Evolutionary conservation across 2,113 vertebrate genomes (phyloP), one percentile per base, ranked within the genome.

Genomic region (Clarias batrachus): DNA sequence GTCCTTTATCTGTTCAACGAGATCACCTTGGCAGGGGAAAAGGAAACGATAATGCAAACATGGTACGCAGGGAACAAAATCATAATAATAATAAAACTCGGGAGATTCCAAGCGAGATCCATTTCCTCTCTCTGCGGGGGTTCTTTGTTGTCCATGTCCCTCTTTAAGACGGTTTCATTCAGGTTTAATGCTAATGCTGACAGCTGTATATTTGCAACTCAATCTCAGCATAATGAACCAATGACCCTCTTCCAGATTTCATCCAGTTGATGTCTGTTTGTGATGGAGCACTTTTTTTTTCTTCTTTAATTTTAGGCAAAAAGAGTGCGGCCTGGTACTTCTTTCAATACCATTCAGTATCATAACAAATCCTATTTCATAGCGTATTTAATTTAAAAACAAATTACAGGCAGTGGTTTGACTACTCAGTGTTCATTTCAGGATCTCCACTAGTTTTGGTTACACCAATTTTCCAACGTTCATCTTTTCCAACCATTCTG

Each of bases 141-240:
- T 73, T 83, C 85, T 80, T 86, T 89, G 62, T 65, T 52, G 41
- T 80, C 68, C 56, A 77, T 33, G 17, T 12, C 56, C 70, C 33
- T n/a, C 14, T 16, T 59, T 68, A 65, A 23, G 17, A 59, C 23
- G 21, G 2, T 68, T 87, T 84, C 59, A 81, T 89, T 86, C 41
- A 88, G 79, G 65, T 81, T 84, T 87, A 84, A 89, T 76, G 82
- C 62, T 76, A 59, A 48, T 41, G 25, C 68, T 74, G 57, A 84
- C 66, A 83, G 81, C 82, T 59, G 73, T 66, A 57, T 74, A 86
- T 74, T 80, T 86, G 85, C 66, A 54, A 63, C 84, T 86, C 79
- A 41, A 71, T 86, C 63, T 54, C 27, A 66, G 19, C 25, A 85
- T 54, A 85, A 68, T 80, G 63, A 73, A 48, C 37, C 62, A 62